A percentile compares a stretch with the other conserved stretches of the same genome.
phyloP scores from a whole-genome alignment of 1,140 invertebrate genomes.

The Ectropis grisescens region DNA sequence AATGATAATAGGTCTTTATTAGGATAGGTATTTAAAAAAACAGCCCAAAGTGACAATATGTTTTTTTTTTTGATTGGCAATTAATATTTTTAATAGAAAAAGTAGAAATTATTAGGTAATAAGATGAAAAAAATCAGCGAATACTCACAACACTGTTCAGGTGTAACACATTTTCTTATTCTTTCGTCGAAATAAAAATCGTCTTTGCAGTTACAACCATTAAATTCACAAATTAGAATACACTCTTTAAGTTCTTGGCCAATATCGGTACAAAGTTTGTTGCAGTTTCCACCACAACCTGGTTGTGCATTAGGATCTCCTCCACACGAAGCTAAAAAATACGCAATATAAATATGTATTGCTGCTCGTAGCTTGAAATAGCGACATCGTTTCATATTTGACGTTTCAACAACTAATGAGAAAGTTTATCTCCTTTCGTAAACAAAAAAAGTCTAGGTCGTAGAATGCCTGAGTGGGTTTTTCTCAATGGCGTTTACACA shows the following conservation, averaged over 20 bases:
- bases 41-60: too few species aligned
- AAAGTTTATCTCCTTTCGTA: background rate
- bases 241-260: slow-evolving; percentile 9
- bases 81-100: too few species aligned
- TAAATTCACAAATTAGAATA: slow-evolving; percentile 2
- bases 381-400: too few species aligned
- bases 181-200: slow-evolving; percentile 8
- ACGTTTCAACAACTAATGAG: too few species aligned
- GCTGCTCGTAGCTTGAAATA: too few species aligned
- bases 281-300: slow-evolving; percentile 20
- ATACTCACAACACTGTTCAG: slow-evolving; percentile 16
- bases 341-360: background rate
- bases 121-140: too few species aligned
- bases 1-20: too few species aligned
- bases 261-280: slow-evolving; percentile 11
- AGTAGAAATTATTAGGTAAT: too few species aligned
- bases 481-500: too few species aligned
- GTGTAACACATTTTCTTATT: slow-evolving; percentile 16
- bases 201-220: slow-evolving; percentile 20
- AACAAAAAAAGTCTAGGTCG: background rate
- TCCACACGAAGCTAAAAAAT: slow-evolving; percentile 18
- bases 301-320: slow-evolving; percentile 18
- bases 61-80: too few species aligned
- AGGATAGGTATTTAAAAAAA: too few species aligned
- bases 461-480: too few species aligned